Percentiles rank a stretch among this genome's conserved stretches.
Conservation (phyloP, 2,113 vertebrate genomes). For the Ondatra zibethicus region DNA sequence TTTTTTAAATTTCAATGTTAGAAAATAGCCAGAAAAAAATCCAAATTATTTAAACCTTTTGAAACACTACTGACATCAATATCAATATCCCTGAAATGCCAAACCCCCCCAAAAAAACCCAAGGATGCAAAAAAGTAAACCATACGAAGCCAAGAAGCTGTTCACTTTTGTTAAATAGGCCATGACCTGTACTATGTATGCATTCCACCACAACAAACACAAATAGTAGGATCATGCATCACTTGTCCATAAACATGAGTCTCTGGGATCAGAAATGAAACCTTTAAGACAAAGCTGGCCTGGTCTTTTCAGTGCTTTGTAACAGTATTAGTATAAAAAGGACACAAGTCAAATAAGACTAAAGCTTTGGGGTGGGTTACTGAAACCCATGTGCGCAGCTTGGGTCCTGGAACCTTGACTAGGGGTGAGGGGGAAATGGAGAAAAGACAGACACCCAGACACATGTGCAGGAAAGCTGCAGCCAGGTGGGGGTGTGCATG, state of each 20-base stretch:
- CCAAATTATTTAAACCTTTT: constrained; percentile 19
- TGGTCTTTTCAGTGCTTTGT: neutral
- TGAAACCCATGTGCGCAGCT: neutral
- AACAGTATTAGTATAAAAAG: neutral
- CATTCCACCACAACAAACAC: neutral
- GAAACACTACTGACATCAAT: neutral
- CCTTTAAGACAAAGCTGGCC: neutral
- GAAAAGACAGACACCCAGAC: neutral
- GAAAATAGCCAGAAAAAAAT: neutral
- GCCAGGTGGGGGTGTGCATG: neutral
- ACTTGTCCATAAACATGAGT: neutral
- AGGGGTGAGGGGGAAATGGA: neutral
- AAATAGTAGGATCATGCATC: neutral
- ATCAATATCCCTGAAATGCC: neutral
- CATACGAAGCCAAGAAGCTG: constrained; percentile 5
- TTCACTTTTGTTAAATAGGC: constrained; percentile 25
- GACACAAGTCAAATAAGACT: neutral
- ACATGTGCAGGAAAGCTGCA: neutral
- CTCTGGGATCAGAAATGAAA: neutral
- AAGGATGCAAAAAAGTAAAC: neutral
- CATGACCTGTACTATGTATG: neutral
- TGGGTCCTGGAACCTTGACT: neutral
- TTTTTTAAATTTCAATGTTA: constrained; percentile 39
- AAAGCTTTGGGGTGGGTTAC: neutral
- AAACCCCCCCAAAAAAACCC: too few relatives aligned